Evolutionary conservation across 2,797 vertebrate species (phyloP), one percentile per base, ranked within the genome.

Genomic region (Chrosomus eos): DNA sequence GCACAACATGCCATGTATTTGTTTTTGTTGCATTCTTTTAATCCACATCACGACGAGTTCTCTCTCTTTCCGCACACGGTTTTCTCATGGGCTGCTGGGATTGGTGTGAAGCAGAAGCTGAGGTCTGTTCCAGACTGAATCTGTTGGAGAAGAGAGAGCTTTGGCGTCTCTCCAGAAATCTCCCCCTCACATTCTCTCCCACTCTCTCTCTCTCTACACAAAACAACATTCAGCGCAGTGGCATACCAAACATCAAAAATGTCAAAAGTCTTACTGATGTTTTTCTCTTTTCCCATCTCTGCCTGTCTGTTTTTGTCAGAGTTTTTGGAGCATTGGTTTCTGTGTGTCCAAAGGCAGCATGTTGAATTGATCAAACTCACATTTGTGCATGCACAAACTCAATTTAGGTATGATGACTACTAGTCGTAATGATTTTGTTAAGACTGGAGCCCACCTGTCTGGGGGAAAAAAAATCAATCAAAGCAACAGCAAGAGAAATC

Each of bases 111-210:
- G 48, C 72, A 66, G 86, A 51, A 67, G 72, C 60, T 74, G 68
- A 73, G 60, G 33, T 51, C 19, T 72, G 26, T 74, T 87, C 64
- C 62, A 83, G 76, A 64, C 62, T 79, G 31, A 40, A 64, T 80
- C 58, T 86, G 77, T 36, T 85, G 62, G 77, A 58, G 48, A 85
- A 80, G 43, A 74, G 71, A 55, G 62, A 76, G 55, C 55, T 80
- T 83, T 89, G 87, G 85, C 85, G 7, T 53, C 45, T 10, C 62
- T 83, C 81, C 80, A 23, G 23, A 64, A 7, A 60, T 71, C 85
- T 84, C 87, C 87, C 88, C 85, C 88, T 83, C 76, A 83, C 78
- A 89, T 89, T 89, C 85, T 81, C 83, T 87, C 85, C 87, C 87
- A 84, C 87, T 81, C 68, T 26, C 40, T 48, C 36, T 78, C 36